phyloP scores from a whole-genome alignment of 2,797 vertebrate species.

The Fistularia commersonii region DNA sequence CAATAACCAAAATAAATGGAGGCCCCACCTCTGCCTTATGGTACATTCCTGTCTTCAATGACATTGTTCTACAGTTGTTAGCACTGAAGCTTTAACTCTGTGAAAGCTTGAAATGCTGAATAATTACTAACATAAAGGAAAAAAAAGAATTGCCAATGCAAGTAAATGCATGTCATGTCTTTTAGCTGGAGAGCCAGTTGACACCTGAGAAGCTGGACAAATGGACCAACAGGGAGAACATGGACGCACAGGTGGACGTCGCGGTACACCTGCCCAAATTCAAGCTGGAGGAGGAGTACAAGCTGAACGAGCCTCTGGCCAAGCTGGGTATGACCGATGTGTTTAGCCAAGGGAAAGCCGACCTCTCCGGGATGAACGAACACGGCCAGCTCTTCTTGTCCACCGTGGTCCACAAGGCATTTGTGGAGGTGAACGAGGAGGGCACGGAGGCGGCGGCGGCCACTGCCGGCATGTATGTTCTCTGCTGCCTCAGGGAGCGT shows the following conservation, averaged over 20 bases:
- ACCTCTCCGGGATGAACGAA: slow-evolving; percentile 87
- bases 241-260: slow-evolving; percentile 69
- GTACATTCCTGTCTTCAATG: too few relatives aligned
- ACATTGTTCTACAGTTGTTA: too few relatives aligned
- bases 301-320: slow-evolving; percentile 73
- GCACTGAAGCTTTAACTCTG: too few relatives aligned
- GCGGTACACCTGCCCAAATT: slow-evolving; percentile 84
- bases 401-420: slow-evolving; percentile 86
- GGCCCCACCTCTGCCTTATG: too few relatives aligned
- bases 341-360: slow-evolving; percentile 74
- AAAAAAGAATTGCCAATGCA: not conserved
- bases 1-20: too few relatives aligned
- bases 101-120: too few relatives aligned
- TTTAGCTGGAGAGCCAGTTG: slow-evolving; percentile 83
- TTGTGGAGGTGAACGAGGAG: slow-evolving; percentile 93
- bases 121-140: not conserved
- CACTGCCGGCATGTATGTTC: slow-evolving; percentile 67
- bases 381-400: slow-evolving; percentile 81
- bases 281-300: slow-evolving; percentile 84
- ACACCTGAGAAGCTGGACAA: slow-evolving; percentile 80
- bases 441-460: slow-evolving; percentile 91
- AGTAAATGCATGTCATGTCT: slow-evolving; percentile 1
- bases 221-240: slow-evolving; percentile 80
- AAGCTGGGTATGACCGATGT: slow-evolving; percentile 81
- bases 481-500: slow-evolving; percentile 69